Evolutionary conservation across 2,113 vertebrate species (phyloP).

Genomic region (Phoenicopterus ruber): DNA sequence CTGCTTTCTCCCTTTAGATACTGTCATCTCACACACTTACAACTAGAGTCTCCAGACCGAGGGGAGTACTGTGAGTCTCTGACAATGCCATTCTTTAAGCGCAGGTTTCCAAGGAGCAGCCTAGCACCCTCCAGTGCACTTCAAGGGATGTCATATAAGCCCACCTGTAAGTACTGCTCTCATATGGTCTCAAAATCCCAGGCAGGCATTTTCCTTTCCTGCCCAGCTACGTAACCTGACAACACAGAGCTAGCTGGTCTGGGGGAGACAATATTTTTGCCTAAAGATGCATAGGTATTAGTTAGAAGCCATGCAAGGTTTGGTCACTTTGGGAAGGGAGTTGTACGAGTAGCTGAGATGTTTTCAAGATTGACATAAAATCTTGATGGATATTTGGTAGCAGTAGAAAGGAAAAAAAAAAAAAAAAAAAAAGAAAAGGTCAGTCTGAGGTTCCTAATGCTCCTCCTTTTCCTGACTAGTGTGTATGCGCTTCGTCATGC

Average conservation of each 20-base stretch:
- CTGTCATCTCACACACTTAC: neutral
- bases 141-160: neutral
- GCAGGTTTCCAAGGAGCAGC: neutral
- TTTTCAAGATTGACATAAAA: neutral
- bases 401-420: neutral
- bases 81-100: neutral
- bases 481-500: neutral
- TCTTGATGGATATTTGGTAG: neutral
- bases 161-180: neutral
- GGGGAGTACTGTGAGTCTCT: neutral
- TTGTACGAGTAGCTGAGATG: neutral
- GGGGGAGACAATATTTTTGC: neutral
- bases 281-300: neutral
- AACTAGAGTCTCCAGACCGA: neutral
- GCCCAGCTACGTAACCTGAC: neutral
- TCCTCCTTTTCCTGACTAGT: neutral
- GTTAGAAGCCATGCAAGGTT: neutral
- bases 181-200: neutral
- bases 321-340: neutral
- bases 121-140: neutral
- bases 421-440: neutral
- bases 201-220: neutral
- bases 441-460: neutral
- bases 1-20: neutral
- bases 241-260: neutral